Percentiles rank a stretch among this genome's conserved stretches.
phyloP scores from a whole-genome alignment of 2,888 invertebrate genomes.

The Harpagoxenus sublaevis region DNA sequence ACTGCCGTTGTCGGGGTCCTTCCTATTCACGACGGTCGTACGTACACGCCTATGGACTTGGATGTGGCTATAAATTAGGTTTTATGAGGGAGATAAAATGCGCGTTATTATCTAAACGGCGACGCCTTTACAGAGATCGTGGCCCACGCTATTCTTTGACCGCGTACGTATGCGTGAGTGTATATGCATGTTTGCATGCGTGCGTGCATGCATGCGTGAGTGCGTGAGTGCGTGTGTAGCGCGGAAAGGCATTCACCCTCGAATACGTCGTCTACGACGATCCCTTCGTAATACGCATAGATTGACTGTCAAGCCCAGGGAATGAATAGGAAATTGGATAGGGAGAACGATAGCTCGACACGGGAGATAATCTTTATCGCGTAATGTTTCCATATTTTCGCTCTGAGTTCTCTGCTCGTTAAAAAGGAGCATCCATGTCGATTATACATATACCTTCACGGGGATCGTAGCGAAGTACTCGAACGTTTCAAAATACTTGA shows the following conservation, averaged over 20 bases:
- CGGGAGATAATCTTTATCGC: slow-evolving; percentile 65
- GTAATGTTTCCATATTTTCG: slow-evolving; percentile 51
- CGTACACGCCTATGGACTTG: slow-evolving; percentile 84
- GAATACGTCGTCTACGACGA: slow-evolving; percentile 69
- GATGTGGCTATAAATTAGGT: slow-evolving; percentile 85
- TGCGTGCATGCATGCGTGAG: slow-evolving; percentile 6
- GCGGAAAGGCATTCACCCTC: slow-evolving; percentile 71
- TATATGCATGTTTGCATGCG: slow-evolving; percentile 1
- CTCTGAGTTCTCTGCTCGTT: neutral
- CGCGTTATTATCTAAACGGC: slow-evolving; percentile 86
- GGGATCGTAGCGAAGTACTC: neutral
- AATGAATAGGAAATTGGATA: slow-evolving; percentile 76
- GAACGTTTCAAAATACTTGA: neutral
- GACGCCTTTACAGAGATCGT: slow-evolving; percentile 84
- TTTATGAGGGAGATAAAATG: slow-evolving; percentile 86
- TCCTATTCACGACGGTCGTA: slow-evolving; percentile 79
- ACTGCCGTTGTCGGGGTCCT: slow-evolving; percentile 71
- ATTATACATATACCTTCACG: neutral
- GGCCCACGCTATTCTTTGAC: slow-evolving; percentile 80
- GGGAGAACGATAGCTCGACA: slow-evolving; percentile 58
- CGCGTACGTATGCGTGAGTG: slow-evolving; percentile 37
- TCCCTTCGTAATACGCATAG: slow-evolving; percentile 73
- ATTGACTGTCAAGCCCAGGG: slow-evolving; percentile 75
- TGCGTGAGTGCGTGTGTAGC: slow-evolving; percentile 8
- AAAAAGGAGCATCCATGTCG: neutral